Percentiles rank a stretch among this genome's conserved stretches.
phyloP scores from a whole-genome alignment of 2,797 vertebrate genomes.

The Tokudaia muenninki region DNA sequence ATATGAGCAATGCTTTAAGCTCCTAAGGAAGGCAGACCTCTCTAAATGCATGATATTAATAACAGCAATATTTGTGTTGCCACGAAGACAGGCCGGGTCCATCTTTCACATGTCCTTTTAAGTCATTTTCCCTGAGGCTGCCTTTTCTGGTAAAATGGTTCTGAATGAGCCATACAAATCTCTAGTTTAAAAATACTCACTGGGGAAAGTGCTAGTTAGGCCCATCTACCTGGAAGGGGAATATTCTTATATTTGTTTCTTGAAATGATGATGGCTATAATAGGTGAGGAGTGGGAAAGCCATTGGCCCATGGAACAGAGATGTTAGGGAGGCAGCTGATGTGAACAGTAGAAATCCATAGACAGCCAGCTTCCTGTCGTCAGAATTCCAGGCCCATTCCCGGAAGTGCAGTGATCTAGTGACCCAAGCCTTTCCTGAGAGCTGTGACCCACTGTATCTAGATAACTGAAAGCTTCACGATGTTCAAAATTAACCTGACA shows the following conservation, averaged over 20 bases:
- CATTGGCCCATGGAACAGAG: neutral
- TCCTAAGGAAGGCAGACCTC: constrained; percentile 73
- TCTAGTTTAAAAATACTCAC: constrained; percentile 78
- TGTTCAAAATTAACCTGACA: neutral
- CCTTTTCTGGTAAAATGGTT: constrained; percentile 78
- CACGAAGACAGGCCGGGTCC: constrained; percentile 74
- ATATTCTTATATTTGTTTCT: constrained; percentile 10
- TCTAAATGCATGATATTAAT: constrained; percentile 83
- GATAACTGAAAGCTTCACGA: neutral
- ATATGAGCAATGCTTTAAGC: constrained; percentile 74
- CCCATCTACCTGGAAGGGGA: constrained; percentile 20
- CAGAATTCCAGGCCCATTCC: neutral
- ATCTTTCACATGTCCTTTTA: constrained; percentile 80
- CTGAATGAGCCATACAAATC: constrained; percentile 79
- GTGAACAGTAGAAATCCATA: neutral
- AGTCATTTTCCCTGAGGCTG: constrained; percentile 80
- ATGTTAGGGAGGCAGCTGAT: neutral
- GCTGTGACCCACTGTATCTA: neutral
- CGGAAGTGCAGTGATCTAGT: neutral
- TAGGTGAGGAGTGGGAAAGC: neutral
- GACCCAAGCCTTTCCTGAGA: neutral
- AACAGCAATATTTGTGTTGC: constrained; percentile 84
- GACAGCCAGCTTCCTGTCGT: too few relatives aligned
- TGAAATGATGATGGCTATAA: neutral
- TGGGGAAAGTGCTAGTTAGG: constrained; percentile 67